Base-by-base conservation (phyloP, 1,140 invertebrate species). In the Tyrophagus putrescentiae region DNA sequence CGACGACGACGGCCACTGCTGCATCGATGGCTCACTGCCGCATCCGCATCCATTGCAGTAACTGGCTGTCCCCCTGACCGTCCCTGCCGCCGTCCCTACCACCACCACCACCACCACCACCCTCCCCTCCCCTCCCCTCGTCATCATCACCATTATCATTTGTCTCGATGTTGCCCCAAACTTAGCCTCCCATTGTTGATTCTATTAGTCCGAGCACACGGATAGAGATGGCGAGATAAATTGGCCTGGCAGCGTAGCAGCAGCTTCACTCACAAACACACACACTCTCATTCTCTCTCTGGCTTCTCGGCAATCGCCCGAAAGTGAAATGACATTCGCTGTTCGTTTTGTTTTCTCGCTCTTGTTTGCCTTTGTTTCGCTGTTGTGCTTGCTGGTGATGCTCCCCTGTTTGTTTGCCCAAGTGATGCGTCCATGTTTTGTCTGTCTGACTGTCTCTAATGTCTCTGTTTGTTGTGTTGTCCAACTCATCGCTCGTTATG, bases 371-470 rank as follows among this genome's bases (percentile, higher is more conserved):
- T 48, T 48, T 48, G 45, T 48, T 48, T 48, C 31, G 7, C 45
- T 48, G n/a, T n/a, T n/a, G n/a, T 48, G 36, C 36, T 39, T 13
- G 13, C 45, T 7, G 23, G 45, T 48, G 45, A n/a, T n/a, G n/a
- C n/a, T n/a, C 21, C 45, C 21, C 13, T 48, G 7, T 6, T 48
- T 48, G 45, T 48, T 48, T 48, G 45, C 45, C 45, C 7, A 48
- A 48, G 45, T 48, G 45, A 48, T 48, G 45, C 18, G 45, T 48
- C 45, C 45, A 48, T 48, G 45, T 48, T 48, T 48, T 48, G 45
- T 48, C 45, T 48, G 45, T 48, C 45, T 21, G 7, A 48, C 7
- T 48, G 45, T 48, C 18, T 48, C 45, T 48, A 48, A 7, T 18
- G 45, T 48, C 18, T 18, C 7, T n/a, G n/a, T n/a, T n/a, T n/a